Conservation (phyloP, 1,140 invertebrate genomes). For the Ruditapes philippinarum region DNA sequence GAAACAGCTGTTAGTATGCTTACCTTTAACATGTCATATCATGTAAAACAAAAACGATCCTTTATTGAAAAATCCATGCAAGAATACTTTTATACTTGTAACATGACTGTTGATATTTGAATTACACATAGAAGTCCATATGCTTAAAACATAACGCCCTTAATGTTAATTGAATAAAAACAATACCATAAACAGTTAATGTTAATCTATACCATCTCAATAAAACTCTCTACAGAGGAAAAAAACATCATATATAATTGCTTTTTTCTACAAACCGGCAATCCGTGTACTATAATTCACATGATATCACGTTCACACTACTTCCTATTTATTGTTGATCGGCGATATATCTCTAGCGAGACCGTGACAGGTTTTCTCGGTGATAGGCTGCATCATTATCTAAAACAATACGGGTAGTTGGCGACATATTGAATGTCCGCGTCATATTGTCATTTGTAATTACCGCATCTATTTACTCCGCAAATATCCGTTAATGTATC, state of each 20-base stretch:
- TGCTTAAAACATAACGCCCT: too few relatives aligned
- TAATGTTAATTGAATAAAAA: too few relatives aligned
- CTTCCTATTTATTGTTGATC: not conserved
- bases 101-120: too few relatives aligned
- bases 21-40: too few relatives aligned
- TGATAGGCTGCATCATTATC: not conserved
- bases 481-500: too few relatives aligned
- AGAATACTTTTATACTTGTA: too few relatives aligned
- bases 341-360: not conserved
- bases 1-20: too few relatives aligned
- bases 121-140: too few relatives aligned
- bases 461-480: not conserved
- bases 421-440: not conserved
- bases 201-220: not conserved
- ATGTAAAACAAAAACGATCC: too few relatives aligned
- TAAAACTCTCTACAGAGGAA: not conserved
- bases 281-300: not conserved
- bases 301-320: not conserved
- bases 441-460: not conserved
- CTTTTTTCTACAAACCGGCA: not conserved
- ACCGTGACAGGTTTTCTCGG: not conserved
- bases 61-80: too few relatives aligned
- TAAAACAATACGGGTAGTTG: not conserved
- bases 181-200: too few relatives aligned
- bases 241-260: not conserved